A percentile compares a stretch with the other conserved stretches of the same genome.
phyloP scores from a whole-genome alignment of 2,113 vertebrate species.

The Carassius gibelio region DNA sequence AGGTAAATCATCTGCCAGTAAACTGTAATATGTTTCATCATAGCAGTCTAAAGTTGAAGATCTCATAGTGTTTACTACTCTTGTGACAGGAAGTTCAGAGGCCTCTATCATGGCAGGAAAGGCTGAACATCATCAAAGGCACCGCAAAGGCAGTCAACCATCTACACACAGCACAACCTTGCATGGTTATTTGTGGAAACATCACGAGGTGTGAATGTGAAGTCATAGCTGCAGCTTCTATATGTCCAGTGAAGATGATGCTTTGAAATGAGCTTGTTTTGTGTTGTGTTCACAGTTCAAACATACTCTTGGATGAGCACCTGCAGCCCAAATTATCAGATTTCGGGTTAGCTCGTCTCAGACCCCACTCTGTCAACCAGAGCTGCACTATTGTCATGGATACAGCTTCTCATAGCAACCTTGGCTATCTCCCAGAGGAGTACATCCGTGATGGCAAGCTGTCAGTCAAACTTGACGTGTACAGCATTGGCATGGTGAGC shows the following conservation, averaged over 20 bases:
- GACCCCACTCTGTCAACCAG: conserved; percentile 65
- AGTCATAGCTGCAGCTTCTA: not conserved
- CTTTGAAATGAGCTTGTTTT: not conserved
- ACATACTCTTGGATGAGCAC: conserved; percentile 72
- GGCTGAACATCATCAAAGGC: conserved; percentile 69
- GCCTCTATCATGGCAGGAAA: conserved; percentile 69
- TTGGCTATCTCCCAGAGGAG: conserved; percentile 75
- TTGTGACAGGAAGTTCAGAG: conserved; percentile 39
- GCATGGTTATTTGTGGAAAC: conserved; percentile 70
- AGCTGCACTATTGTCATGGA: conserved; percentile 63
- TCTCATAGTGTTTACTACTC: not conserved
- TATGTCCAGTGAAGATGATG: not conserved
- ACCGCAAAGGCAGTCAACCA: conserved; percentile 65
- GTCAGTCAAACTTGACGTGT: conserved; percentile 77
- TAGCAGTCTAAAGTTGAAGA: conserved; percentile 43
- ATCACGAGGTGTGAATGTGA: conserved; percentile 68
- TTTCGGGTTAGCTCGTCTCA: conserved; percentile 73
- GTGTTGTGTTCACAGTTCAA: conserved; percentile 62
- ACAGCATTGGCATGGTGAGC: conserved; percentile 78
- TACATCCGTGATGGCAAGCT: conserved; percentile 74
- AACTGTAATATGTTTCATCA: not conserved
- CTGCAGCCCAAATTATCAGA: conserved; percentile 72
- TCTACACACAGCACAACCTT: conserved; percentile 67
- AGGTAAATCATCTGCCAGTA: conserved; percentile 56
- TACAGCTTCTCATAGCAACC: conserved; percentile 57